Percentiles rank a stretch among this genome's conserved stretches.
Conservation (phyloP, 2,113 vertebrate species). For the Ciconia boyciana region DNA sequence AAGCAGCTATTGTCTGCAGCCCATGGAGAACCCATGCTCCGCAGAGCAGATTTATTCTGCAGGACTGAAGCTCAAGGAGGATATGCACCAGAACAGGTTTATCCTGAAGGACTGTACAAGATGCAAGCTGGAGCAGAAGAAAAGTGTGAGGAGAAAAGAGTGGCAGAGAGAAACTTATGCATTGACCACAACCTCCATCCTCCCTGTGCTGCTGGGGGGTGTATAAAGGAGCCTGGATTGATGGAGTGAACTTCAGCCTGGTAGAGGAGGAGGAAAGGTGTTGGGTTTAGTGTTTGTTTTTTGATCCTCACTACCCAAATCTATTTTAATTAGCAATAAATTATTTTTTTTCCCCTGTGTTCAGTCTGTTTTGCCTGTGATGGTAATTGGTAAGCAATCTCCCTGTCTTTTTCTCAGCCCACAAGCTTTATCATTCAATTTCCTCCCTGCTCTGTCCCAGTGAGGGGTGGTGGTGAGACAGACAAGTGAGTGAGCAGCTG, state of each 20-base stretch:
- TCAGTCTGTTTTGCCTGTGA: background rate
- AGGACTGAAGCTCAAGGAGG: background rate
- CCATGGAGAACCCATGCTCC: background rate
- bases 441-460: background rate
- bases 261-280: background rate
- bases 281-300: background rate
- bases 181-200: background rate
- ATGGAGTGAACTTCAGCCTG: background rate
- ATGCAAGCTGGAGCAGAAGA: background rate
- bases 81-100: background rate
- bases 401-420: background rate
- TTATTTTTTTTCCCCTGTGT: rapidly evolving
- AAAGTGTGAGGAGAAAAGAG: background rate
- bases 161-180: background rate
- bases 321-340: background rate
- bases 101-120: background rate
- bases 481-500: background rate
- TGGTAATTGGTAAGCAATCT: background rate
- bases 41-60: background rate
- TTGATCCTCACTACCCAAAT: background rate
- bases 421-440: background rate
- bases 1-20: background rate
- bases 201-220: background rate
- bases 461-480: background rate
- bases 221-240: background rate